Percentiles rank a stretch among this genome's conserved stretches.
These are phyloP conservation scores for Neelides folsomi DNA, from an alignment of 2,888 invertebrate species.

Conservation along the genomic window DNA sequence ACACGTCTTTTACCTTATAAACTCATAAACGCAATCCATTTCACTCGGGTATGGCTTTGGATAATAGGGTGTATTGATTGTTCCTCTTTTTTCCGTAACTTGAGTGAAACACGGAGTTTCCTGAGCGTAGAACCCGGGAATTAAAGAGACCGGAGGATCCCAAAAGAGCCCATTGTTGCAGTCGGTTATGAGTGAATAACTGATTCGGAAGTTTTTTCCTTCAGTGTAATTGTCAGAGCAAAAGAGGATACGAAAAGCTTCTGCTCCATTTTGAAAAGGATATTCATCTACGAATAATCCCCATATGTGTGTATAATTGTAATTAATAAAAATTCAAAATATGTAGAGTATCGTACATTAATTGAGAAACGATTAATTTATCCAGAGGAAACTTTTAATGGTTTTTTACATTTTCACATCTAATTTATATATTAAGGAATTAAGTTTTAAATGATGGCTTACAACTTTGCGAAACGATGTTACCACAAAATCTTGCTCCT, in stretches of 20 bases:
- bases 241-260: slow-evolving; percentile 34
- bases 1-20: slow-evolving; percentile 32
- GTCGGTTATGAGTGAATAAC: slow-evolving; percentile 31
- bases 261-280: slow-evolving; percentile 34
- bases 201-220: slow-evolving; percentile 32
- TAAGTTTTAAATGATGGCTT: slow-evolving; percentile 16
- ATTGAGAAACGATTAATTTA: no score
- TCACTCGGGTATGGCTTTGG: slow-evolving; percentile 34
- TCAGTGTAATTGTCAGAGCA: slow-evolving; percentile 26
- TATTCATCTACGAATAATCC: no score
- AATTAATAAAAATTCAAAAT: no score
- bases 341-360: no score
- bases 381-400: no score
- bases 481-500: slow-evolving; percentile 35
- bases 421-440: no score
- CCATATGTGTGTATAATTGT: no score
- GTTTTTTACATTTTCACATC: no score
- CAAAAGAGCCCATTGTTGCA: slow-evolving; percentile 33
- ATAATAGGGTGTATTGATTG: slow-evolving; percentile 35
- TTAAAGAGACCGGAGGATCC: slow-evolving; percentile 32
- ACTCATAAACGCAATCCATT: slow-evolving; percentile 36
- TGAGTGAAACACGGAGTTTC: slow-evolving; percentile 35
- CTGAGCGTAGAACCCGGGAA: slow-evolving; percentile 30
- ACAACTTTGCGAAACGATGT: slow-evolving; percentile 33
- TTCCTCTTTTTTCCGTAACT: slow-evolving; percentile 34